Evolutionary conservation across 2,888 invertebrate genomes (phyloP).

Genomic region (Hirtodrosophila alboralis): DNA sequence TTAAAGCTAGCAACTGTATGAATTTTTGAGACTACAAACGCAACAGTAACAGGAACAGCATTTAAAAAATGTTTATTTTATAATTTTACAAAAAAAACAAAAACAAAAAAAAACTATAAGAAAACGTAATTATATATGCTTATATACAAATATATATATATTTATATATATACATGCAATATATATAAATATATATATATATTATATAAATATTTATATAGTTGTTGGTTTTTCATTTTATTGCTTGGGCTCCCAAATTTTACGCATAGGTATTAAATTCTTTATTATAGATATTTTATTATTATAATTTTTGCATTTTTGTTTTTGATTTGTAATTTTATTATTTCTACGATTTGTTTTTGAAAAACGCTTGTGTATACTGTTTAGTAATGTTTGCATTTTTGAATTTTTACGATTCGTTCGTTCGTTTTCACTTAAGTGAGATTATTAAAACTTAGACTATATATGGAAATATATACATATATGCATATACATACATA

Average conservation of each 20-base stretch:
- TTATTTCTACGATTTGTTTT: constrained; percentile 49
- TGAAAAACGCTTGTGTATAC: constrained; percentile 55
- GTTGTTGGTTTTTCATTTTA: constrained; percentile 27
- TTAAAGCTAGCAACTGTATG: constrained; percentile 50
- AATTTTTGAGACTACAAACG: constrained; percentile 78
- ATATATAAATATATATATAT: constrained; percentile 1
- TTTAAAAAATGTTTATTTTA: constrained; percentile 76
- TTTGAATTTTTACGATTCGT: constrained; percentile 48
- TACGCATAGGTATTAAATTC: constrained; percentile 48
- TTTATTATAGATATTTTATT: constrained; percentile 32
- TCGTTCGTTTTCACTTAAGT: constrained; percentile 61
- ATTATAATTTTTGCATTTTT: constrained; percentile 16
- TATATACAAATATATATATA: too few relatives aligned
- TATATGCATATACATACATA: constrained; percentile 1
- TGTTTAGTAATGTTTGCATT: constrained; percentile 47
- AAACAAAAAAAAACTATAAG: constrained; percentile 2
- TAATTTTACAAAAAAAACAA: constrained; percentile 32
- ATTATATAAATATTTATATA: constrained; percentile 4
- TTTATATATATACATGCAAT: too few relatives aligned
- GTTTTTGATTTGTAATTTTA: constrained; percentile 29
- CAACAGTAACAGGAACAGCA: constrained; percentile 79
- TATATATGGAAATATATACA: constrained; percentile 4
- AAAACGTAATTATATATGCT: constrained; percentile 13
- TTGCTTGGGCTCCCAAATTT: constrained; percentile 22
- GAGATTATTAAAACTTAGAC: constrained; percentile 68